Base-by-base conservation (phyloP, 1,140 invertebrate species). In the Tribolium madens region DNA sequence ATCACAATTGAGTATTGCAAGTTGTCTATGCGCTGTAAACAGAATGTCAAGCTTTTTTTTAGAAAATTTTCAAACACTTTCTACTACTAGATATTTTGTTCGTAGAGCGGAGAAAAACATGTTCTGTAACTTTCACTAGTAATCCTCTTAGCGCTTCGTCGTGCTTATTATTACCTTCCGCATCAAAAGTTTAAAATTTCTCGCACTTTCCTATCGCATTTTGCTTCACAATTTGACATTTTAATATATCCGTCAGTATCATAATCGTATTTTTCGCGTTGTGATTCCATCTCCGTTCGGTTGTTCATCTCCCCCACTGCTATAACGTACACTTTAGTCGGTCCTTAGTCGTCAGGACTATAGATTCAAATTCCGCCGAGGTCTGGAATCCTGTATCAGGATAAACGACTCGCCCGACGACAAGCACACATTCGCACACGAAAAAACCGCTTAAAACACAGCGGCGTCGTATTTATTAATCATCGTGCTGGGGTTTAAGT, bases 391-490 rank as follows among this genome's bases (percentile, higher is more conserved):
- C 26, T 33, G 57, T 57, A 64, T 64, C 21, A 64, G 57, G 26
- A 64, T 33, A 64, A 64, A 64, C 26, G 57, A 64, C 6, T 26
- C 18, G 21, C 26, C 26, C 57, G 57, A 26, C 57, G 21, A 31
- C 57, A 33, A 21, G 26, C 70, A 72, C 70, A 72, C 36, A 46
- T 12, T 71, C 68, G 36, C 52, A 57, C 57, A 64, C 26, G 17
- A 60, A 26, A 72, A 72, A 72, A 72, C 26, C 50, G 21, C 26
- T 33, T 72, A 53, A 33, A 53, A 52, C 50, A 33, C 70, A 10
- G 18, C 70, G 70, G 17, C 50, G n/a, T 72, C 70, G 70, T 52
- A 53, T 72, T 72, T 72, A 53, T 72, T 72, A 72, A 72, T 72
- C 47, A 72, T 72, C 46, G 46, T 36, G 70, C 70, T 46, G 68